Base-by-base conservation (phyloP, 2,888 invertebrate genomes). In the Eristalis pertinax region DNA sequence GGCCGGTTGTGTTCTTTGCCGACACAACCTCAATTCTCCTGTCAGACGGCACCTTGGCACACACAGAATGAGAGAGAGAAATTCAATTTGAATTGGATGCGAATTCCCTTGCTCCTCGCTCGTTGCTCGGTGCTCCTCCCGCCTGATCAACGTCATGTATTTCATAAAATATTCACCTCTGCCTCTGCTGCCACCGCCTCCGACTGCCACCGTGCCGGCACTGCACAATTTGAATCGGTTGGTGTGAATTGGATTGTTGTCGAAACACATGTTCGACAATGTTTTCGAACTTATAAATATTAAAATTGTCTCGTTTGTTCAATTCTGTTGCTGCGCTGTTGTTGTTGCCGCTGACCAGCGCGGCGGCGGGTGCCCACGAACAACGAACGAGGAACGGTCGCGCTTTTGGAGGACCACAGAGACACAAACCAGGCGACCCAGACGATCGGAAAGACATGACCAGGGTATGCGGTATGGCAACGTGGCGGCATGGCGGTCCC, bases 181-280 rank as follows among this genome's bases (percentile, higher is more conserved):
- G 11, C 7, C n/a, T 13, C 8, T 35, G 32, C 11, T 10, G 19
- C 35, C 7, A n/a, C 68, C 29, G 7, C 22, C 22, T 19, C 10
- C 22, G n/a, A 26, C 26, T 4, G 13, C 58, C n/a, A 29, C 56
- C 74, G 38, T 60, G 70, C 38, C 67, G 8, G 38, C 38, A 5
- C 19, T 87, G 84, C 87, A 32, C 32, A 87, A 87, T 87, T 88
- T 84, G 84, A 88, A 86, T 89, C 67, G 88, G 88, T 32, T 32
- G 32, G 89, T 89, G 89, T 89, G 89, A 89, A 88, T 89, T 89
- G 87, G 88, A 88, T 89, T 89, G 88, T 88, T 89, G 89, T 89
- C 84, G 76, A 84, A 89, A 89, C 89, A 89, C 82, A 89, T 89
- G 89, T 89, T 89, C 89, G 76, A 89, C 89, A 87, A 88, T 88